Conservation (phyloP, 92 coral and sea anemone genomes). For the Phenganax stokvisi region DNA sequence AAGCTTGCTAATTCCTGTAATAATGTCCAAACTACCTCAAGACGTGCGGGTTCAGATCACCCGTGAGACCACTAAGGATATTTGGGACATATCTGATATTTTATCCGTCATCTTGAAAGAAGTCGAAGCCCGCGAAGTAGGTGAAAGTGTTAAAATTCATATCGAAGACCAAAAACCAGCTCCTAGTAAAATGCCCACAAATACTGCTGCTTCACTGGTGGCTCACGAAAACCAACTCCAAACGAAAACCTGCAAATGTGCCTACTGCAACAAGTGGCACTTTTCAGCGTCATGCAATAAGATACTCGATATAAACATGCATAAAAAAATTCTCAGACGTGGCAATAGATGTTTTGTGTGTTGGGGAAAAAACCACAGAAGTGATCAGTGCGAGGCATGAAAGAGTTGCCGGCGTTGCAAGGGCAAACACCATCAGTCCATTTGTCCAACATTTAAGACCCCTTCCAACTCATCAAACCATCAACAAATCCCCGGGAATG, state of each 20-base stretch:
- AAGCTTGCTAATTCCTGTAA: slow-evolving; percentile 13
- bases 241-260: neutral
- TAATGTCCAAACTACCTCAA: slow-evolving; percentile 5
- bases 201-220: neutral
- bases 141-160: neutral
- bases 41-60: slow-evolving; percentile 1
- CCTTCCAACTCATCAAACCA: neutral
- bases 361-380: slow-evolving; percentile 21
- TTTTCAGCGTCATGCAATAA: slow-evolving; percentile 20
- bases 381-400: neutral
- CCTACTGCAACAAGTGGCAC: slow-evolving; percentile 2
- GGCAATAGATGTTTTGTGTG: neutral
- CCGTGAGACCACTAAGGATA: neutral
- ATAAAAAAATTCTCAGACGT: slow-evolving; percentile 11
- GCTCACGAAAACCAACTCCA: neutral
- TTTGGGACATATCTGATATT: slow-evolving; percentile 23
- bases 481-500: neutral
- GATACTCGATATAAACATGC: neutral
- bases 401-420: neutral
- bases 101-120: slow-evolving; percentile 7
- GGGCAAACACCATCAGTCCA: slow-evolving; percentile 23
- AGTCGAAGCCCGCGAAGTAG: neutral
- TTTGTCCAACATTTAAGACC: neutral
- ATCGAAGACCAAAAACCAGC: neutral
- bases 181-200: neutral